These are phyloP conservation scores for Halcyon badia DNA, from an alignment of 2,797 vertebrate genomes.

Conservation along the genomic window DNA sequence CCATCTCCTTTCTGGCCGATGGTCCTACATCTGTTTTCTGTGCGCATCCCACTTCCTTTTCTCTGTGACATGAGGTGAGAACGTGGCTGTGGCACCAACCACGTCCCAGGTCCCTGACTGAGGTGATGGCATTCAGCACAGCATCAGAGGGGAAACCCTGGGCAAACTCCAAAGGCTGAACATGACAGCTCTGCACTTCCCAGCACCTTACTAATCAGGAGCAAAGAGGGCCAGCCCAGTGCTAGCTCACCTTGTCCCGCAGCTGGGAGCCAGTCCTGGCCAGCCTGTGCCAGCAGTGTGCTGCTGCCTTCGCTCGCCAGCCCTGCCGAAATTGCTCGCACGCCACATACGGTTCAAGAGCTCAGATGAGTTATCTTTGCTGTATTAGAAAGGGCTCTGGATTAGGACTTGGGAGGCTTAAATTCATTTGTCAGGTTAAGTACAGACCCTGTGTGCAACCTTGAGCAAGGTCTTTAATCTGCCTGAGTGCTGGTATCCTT, in stretches of 20 bases:
- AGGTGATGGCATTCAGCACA: neutral
- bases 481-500: neutral
- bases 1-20: neutral
- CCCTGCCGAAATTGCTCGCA: neutral
- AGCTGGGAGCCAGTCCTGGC: neutral
- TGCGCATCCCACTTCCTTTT: neutral
- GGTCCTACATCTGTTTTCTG: neutral
- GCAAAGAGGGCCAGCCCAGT: accelerated
- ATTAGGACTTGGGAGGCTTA: slow-evolving; percentile 3
- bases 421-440: slow-evolving; percentile 41
- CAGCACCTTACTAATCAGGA: neutral
- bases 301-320: neutral
- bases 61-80: accelerated
- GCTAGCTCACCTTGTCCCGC: neutral
- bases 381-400: neutral
- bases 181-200: neutral
- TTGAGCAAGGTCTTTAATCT: slow-evolving; percentile 21
- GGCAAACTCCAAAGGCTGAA: neutral
- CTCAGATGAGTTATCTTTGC: neutral
- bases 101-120: accelerated
- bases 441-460: neutral
- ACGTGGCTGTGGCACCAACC: accelerated
- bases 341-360: neutral
- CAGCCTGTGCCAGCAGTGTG: neutral
- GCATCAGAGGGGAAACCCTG: neutral